A percentile compares a stretch with the other conserved stretches of the same genome.
These are phyloP conservation scores for Parascotia fuliginaria DNA, from an alignment of 2,888 invertebrate species.

Conservation along the genomic window DNA sequence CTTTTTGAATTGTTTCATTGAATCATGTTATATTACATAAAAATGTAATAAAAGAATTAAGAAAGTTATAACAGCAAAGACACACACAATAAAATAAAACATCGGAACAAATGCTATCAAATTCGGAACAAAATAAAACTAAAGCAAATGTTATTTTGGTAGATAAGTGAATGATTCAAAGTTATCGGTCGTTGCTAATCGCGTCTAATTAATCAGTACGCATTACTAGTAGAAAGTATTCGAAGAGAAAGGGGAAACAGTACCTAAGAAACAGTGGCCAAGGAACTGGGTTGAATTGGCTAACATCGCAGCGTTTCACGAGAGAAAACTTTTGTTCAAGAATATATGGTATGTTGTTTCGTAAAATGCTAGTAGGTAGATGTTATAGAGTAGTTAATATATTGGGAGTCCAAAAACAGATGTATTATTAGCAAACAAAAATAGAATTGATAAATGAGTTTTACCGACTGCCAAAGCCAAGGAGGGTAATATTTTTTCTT, in stretches of 20 bases:
- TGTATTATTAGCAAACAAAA: too few species aligned
- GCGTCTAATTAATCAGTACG: conserved; percentile 82
- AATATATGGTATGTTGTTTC: too few species aligned
- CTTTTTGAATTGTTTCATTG: not conserved
- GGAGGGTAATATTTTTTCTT: too few species aligned
- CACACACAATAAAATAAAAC: conserved; percentile 11
- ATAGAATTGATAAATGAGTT: too few species aligned
- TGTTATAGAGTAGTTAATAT: too few species aligned
- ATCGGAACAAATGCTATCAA: conserved; percentile 34
- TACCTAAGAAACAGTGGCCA: conserved; percentile 40
- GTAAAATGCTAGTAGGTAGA: too few species aligned
- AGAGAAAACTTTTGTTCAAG: conserved; percentile 27
- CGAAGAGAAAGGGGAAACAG: conserved; percentile 74
- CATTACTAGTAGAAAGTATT: conserved; percentile 77
- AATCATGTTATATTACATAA: not conserved
- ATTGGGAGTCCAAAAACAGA: too few species aligned
- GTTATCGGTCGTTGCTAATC: conserved; percentile 70
- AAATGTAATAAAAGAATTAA: not conserved
- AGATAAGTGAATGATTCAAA: conserved; percentile 55
- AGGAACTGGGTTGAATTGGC: conserved; percentile 30
- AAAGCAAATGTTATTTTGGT: conserved; percentile 61
- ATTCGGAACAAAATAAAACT: conserved; percentile 44
- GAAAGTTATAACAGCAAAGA: not conserved
- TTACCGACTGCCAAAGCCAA: too few species aligned
- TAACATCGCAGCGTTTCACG: conserved; percentile 36